Percentiles rank a stretch among this genome's conserved stretches.
These are phyloP conservation scores for Vespertilio murinus DNA, from an alignment of 2,797 vertebrate genomes.

Conservation along the genomic window DNA sequence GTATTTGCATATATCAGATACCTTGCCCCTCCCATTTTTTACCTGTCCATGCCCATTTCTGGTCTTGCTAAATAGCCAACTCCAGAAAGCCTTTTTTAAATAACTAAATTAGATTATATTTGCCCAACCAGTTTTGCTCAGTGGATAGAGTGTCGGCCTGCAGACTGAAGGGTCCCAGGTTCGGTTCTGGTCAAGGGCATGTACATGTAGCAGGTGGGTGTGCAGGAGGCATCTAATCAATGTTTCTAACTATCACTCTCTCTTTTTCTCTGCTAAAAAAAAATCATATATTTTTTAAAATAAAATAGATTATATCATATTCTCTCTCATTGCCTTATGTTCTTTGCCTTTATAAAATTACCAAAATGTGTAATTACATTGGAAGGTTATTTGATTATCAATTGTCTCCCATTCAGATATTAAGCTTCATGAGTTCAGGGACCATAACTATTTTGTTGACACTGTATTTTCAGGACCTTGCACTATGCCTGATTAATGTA, in stretches of 20 bases:
- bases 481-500: background rate
- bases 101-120: background rate
- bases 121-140: background rate
- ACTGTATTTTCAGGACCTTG: background rate
- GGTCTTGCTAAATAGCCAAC: background rate
- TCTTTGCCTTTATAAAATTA: background rate
- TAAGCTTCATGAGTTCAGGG: background rate
- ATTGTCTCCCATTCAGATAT: background rate
- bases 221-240: too few species aligned
- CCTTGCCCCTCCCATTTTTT: background rate
- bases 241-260: too few species aligned
- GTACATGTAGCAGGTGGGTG: too few species aligned
- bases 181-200: too few species aligned
- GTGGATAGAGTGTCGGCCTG: too few species aligned
- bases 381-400: background rate
- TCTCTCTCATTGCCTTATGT: background rate
- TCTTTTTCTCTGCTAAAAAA: too few species aligned
- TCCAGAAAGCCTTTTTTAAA: background rate
- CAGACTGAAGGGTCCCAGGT: too few species aligned
- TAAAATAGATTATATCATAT: background rate
- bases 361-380: background rate
- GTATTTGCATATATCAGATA: background rate
- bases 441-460: background rate
- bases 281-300: too few species aligned
- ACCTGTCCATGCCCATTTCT: background rate